Percentiles rank a stretch among this genome's conserved stretches.
phyloP scores from a whole-genome alignment of 2,888 invertebrate genomes.

The Dryadula phaetusa region DNA sequence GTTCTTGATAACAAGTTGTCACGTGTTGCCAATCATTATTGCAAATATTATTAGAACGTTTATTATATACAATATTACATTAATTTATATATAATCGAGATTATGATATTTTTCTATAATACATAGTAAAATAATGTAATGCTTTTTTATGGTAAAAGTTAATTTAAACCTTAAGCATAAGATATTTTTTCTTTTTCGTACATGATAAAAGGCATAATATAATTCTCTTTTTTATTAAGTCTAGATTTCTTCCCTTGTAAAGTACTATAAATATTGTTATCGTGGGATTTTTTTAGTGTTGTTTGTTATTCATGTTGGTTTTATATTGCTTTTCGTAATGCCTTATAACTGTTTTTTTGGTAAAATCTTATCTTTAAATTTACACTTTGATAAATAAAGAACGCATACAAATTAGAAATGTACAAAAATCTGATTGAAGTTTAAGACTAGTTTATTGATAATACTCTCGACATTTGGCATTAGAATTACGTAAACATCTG shows the following conservation, averaged over 20 bases:
- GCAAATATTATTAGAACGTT: constrained; percentile 48
- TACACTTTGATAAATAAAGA: neutral
- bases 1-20: constrained; percentile 38
- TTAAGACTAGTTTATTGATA: neutral
- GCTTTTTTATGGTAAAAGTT: neutral
- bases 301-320: neutral
- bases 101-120: neutral
- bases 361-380: neutral
- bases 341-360: neutral
- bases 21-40: constrained; percentile 60
- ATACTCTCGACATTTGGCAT: constrained; percentile 15
- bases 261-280: neutral
- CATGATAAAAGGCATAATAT: neutral
- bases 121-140: neutral
- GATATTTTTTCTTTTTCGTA: neutral
- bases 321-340: neutral
- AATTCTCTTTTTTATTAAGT: neutral
- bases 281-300: neutral
- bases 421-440: neutral
- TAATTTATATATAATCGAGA: neutral
- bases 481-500: constrained; percentile 37
- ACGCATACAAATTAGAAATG: neutral
- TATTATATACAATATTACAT: constrained; percentile 40
- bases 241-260: neutral
- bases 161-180: neutral